Base-by-base conservation (phyloP, 2,888 invertebrate genomes). In the Allacma fusca region DNA sequence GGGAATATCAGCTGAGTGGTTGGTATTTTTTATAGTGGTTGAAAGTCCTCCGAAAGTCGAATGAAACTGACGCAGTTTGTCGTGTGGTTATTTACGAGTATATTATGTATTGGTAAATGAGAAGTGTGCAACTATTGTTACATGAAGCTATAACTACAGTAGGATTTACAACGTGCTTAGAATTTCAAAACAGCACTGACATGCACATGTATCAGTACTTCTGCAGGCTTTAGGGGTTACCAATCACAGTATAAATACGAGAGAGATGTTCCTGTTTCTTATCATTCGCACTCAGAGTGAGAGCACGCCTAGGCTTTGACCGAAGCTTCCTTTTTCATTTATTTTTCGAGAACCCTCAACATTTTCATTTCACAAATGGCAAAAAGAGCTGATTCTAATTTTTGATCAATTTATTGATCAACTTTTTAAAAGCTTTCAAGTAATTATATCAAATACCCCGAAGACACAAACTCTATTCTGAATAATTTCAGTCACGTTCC, bases 341-440 rank as follows among this genome's bases (percentile, higher is more conserved):
- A 29, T 65, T 65, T 64, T 34, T 64, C 64, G 21, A n/a, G 13
- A 64, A 40, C 29, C n/a, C 29, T n/a, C n/a, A 9, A 28, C n/a
- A 28, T 65, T 65, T 65, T 65, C 26, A 19, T 65, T 65, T 65
- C 65, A 65, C 65, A 65, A 65, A 65, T 65, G 65, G 29, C 26
- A 65, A 65, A 65, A 65, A 65, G 65, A 65, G 29, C 28, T 65
- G 65, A 24, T 29, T 28, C 29, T 16, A 28, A 28, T 65, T 28
- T 65, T 9, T 65, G 65, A 65, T 65, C 65, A 65, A 28, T 65
- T 50, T 50, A 28, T 65, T 65, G 65, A 65, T 65, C 65, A 65
- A 28, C n/a, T 64, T n/a, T n/a, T n/a, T n/a, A n/a, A n/a, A 13
- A 5, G 19, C 59, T n/a, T n/a, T n/a, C n/a, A n/a, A n/a, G n/a